Percentiles rank a stretch among this genome's conserved stretches.
phyloP scores from a whole-genome alignment of 2,888 invertebrate genomes.

The Acleris emargana region DNA sequence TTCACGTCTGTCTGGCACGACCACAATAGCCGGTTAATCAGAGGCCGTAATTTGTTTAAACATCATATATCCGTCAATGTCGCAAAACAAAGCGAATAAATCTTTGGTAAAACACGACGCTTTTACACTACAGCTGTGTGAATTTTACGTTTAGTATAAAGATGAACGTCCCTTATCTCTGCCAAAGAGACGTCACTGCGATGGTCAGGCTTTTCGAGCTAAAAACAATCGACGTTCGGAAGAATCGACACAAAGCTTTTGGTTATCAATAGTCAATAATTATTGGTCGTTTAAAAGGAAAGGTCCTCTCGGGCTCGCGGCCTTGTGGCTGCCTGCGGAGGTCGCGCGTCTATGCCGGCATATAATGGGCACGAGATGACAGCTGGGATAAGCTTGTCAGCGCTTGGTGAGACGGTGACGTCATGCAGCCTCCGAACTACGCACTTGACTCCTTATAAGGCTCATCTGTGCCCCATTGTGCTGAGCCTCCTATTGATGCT shows the following conservation, averaged over 20 bases:
- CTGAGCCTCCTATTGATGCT: constrained; percentile 18
- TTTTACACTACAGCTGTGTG: constrained; percentile 14
- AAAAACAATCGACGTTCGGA: constrained; percentile 53
- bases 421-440: constrained; percentile 38
- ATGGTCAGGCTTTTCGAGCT: constrained; percentile 28
- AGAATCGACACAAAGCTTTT: constrained; percentile 50
- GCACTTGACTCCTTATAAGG: constrained; percentile 32
- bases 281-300: constrained; percentile 56
- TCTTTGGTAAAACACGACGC: constrained; percentile 24
- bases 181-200: constrained; percentile 12
- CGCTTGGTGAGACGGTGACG: constrained; percentile 41
- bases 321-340: constrained; percentile 65
- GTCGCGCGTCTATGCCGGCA: constrained; percentile 64
- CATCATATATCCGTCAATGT: constrained; percentile 30
- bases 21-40: constrained; percentile 33
- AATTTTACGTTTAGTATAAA: constrained; percentile 12
- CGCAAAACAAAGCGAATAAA: constrained; percentile 31
- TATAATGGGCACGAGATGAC: constrained; percentile 74
- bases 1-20: constrained; percentile 9
- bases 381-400: constrained; percentile 60
- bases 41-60: constrained; percentile 21
- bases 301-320: constrained; percentile 56
- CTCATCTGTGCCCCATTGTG: constrained; percentile 31
- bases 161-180: constrained; percentile 22
- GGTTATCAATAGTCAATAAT: constrained; percentile 54